A percentile compares a stretch with the other conserved stretches of the same genome.
Conservation (phyloP, 2,888 invertebrate species). For the Yponomeuta sedellus region DNA sequence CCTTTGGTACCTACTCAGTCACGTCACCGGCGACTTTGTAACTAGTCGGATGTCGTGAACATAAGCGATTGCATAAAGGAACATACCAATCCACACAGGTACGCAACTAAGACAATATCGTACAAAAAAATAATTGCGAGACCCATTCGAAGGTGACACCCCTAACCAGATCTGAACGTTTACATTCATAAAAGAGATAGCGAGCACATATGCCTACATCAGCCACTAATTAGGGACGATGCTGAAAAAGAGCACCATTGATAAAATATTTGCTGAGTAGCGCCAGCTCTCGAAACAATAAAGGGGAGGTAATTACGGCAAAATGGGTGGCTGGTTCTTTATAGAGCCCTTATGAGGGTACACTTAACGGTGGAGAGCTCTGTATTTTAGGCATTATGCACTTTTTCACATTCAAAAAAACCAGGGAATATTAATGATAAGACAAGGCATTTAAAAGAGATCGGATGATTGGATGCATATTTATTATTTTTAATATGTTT, state of each 20-base stretch:
- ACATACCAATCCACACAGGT: no score
- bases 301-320: constrained; percentile 5
- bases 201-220: background rate
- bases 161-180: background rate
- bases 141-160: background rate
- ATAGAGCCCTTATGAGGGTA: background rate
- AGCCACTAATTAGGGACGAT: constrained; percentile 1
- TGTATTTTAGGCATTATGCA: no score
- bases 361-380: background rate
- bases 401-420: no score
- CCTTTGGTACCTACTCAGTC: background rate
- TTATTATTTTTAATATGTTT: no score
- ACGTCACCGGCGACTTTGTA: no score
- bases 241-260: constrained; percentile 7
- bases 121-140: no score
- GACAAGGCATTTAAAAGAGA: no score
- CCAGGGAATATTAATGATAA: no score
- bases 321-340: background rate
- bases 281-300: constrained; percentile 1
- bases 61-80: no score
- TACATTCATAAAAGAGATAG: background rate
- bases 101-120: no score
- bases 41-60: no score
- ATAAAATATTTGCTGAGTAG: constrained; percentile 11
- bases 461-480: no score